Base-by-base conservation (phyloP, 2,888 invertebrate species). In the Theristus sp. region DNA sequence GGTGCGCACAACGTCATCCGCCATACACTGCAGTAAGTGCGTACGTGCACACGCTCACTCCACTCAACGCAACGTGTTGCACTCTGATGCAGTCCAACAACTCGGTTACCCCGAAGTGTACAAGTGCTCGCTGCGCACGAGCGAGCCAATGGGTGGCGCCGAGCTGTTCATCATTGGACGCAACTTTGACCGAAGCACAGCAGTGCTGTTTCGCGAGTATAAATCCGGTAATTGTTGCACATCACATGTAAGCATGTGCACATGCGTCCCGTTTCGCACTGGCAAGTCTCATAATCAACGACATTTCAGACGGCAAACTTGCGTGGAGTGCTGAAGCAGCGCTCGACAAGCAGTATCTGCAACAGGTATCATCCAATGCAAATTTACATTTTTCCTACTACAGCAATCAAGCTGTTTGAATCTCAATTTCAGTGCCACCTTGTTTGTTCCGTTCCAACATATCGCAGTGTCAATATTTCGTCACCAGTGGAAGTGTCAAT, bases 91-190 rank as follows among this genome's bases (percentile, higher is more conserved):
- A 77, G 77, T 76, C 31, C 78, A 78, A 64, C 77, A 77, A 2
- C 69, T 75, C 59, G 77, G 77, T 25, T 72, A 72, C 58, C 77
- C 77, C 46, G 78, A 77, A 64, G 73, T 78, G 46, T 70, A 71
- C 62, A 70, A 74, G 62, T 73, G 73, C 69, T 77, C 77, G 55
- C 61, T 73, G 56, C 61, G 61, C 2, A 67, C 69, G 47, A 65
- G 67, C 24, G 61, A 66, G 2, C 68, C 69, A 0, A 61, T 63
- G 25, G 77, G 78, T 22, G 75, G 74, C 20, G 66, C 68, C 30
- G 76, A 76, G 31, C 65, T 78, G 56, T 76, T 77, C 64, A 74
- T 78, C 57, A 75, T 77, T 54, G 76, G 76, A 27, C 74, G 76
- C 62, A 77, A 77, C 65, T 78, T 77, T 66, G 70, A 73, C 63